Evolutionary conservation across 2,113 vertebrate species (phyloP), one percentile per base, ranked within the genome.

Genomic region (Orientallactaga bullata): DNA sequence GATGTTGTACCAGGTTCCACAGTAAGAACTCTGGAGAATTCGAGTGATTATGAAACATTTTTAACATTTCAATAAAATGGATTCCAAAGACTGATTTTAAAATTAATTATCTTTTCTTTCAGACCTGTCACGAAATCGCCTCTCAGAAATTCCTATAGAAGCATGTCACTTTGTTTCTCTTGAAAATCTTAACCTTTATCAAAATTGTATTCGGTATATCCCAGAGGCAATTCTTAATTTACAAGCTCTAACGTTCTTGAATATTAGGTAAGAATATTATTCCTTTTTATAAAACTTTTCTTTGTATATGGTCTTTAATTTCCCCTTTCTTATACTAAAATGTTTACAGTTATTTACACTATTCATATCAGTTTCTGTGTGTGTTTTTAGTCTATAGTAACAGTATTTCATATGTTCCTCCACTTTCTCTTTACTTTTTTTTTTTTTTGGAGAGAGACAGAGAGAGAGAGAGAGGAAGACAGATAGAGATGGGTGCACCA

Each of bases 191-290:
- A 99, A 99, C 93, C 98, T 99, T 32, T 99, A 99, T 97, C 99
- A 99, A 98, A 99, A 99, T 98, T 99, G 99, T 98, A 98, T 99
- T 94, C 98, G 99, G 10, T 98, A 98, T n/a, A 98, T 99, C 55
- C 99, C 99, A 60, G 99, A 99, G 90, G 98, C 98, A 92, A 97
- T 99, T 96, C 66, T 99, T 90, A 99, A 99, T 92, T 97, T 99
- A 78, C 99, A 99, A 96, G 98, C 99, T 1, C 98, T 99, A 94
- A 99, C 99, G 0, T 99, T 99, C 98, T 98, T 99, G 95, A 99
- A 99, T 98, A 99, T 99, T 98, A 99, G 99, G 99, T 99, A 98
- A 98, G 7, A 0, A 55, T 86, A 68, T 35, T 88, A 20, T 91
- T 94, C 80, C 2, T 26, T 60, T 30, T 26, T 30, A 21, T 24